Evolutionary conservation across 2,113 vertebrate genomes (phyloP).

Genomic region (Tyrannus savana): DNA sequence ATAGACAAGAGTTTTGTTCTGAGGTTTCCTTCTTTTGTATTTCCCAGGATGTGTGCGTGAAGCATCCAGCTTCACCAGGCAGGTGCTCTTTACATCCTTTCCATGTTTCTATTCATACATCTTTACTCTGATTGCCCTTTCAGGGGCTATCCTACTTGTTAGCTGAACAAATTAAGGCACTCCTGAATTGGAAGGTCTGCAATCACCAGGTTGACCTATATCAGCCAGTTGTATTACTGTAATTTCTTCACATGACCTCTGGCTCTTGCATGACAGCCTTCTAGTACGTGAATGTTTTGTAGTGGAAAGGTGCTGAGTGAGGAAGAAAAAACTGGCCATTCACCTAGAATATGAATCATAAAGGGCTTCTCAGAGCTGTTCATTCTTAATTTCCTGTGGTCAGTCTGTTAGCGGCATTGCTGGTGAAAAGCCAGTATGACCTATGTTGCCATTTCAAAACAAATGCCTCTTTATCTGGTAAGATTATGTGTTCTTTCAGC

Average conservation of each 20-base stretch:
- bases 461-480: slow-evolving; percentile 45
- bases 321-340: slow-evolving; percentile 39
- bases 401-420: background rate
- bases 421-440: slow-evolving; percentile 55
- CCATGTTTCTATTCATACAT: background rate
- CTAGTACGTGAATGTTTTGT: slow-evolving; percentile 20
- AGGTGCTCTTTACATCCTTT: background rate
- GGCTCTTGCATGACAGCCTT: slow-evolving; percentile 41
- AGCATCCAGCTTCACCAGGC: background rate
- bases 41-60: background rate
- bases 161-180: slow-evolving; percentile 25
- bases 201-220: slow-evolving; percentile 1
- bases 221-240: slow-evolving; percentile 52
- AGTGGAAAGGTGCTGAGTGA: slow-evolving; percentile 23
- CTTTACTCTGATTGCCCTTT: slow-evolving; percentile 23
- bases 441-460: slow-evolving; percentile 59
- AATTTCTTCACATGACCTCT: slow-evolving; percentile 66
- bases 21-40: background rate
- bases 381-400: slow-evolving; percentile 70
- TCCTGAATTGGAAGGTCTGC: background rate
- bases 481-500: slow-evolving; percentile 49
- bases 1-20: slow-evolving; percentile 6
- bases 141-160: background rate
- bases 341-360: slow-evolving; percentile 56
- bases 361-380: slow-evolving; percentile 54